phyloP scores from a whole-genome alignment of 1,140 invertebrate genomes.

The Pristionchus pacificus region DNA sequence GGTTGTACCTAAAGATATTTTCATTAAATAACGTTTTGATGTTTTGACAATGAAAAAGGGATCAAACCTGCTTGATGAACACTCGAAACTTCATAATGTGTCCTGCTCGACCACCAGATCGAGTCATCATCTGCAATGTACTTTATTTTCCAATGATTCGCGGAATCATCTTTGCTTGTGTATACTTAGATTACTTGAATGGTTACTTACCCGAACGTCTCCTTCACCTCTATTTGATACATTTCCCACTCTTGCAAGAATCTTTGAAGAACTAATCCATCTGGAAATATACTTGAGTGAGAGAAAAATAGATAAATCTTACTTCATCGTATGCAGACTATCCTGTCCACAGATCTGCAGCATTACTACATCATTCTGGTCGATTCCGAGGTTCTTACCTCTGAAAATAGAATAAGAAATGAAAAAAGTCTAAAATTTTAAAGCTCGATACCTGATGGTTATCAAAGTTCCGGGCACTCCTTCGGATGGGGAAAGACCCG shows the following conservation, averaged over 20 bases:
- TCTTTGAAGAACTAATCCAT: constrained; percentile 96
- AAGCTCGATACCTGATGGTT: too few species aligned
- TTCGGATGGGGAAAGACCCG: constrained; percentile 94
- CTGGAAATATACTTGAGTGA: constrained; percentile 6
- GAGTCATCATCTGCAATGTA: constrained; percentile 72
- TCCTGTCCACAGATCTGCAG: constrained; percentile 91
- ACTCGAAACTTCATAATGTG: constrained; percentile 90
- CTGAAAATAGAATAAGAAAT: constrained; percentile 58
- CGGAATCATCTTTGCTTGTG: neutral
- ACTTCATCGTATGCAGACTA: constrained; percentile 83
- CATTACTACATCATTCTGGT: constrained; percentile 79
- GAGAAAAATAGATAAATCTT: neutral
- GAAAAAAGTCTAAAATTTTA: neutral
- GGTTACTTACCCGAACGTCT: constrained; percentile 69
- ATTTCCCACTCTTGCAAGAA: constrained; percentile 85
- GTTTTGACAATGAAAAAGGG: neutral
- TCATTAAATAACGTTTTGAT: neutral
- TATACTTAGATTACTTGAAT: neutral
- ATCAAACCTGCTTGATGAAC: constrained; percentile 1
- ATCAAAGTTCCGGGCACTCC: too few species aligned
- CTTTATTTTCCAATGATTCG: neutral
- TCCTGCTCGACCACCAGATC: constrained; percentile 80
- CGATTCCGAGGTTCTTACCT: constrained; percentile 86
- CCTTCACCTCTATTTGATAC: constrained; percentile 82
- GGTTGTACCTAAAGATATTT: constrained; percentile 63